Conservation (phyloP, 2,888 invertebrate genomes). For the Parascotia fuliginaria region DNA sequence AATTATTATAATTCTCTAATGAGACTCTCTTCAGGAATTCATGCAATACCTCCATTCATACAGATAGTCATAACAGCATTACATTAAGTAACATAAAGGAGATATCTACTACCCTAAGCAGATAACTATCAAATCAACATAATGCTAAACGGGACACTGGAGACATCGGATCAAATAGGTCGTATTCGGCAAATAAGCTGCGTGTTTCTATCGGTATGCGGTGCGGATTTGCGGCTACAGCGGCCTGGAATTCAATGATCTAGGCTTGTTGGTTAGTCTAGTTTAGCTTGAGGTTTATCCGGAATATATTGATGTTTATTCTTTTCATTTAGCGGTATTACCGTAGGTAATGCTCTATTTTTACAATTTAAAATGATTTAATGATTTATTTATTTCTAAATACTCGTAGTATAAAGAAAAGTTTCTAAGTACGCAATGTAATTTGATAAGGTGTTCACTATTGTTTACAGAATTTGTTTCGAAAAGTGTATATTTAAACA, state of each 20-base stretch:
- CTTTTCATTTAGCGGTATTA: not conserved
- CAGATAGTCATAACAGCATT: no score
- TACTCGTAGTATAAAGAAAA: no score
- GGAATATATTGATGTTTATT: not conserved
- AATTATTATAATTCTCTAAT: no score
- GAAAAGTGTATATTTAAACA: no score
- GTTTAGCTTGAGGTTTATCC: conserved; percentile 10
- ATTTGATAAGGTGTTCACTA: no score
- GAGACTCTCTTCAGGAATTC: no score
- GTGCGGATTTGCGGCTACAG: conserved; percentile 20
- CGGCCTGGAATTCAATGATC: conserved; percentile 25
- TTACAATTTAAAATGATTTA: no score
- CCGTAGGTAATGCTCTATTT: not conserved
- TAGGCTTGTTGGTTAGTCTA: conserved; percentile 15
- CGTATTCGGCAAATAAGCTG: not conserved
- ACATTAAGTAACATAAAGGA: no score
- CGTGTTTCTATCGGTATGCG: conserved; percentile 16
- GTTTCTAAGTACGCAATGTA: no score
- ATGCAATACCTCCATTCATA: no score
- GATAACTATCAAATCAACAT: not conserved
- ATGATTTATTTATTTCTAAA: no score
- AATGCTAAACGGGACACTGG: not conserved
- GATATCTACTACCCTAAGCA: not conserved
- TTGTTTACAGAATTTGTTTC: no score
- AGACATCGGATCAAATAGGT: not conserved